phyloP scores from a whole-genome alignment of 2,797 vertebrate genomes.

The Myotis myotis region DNA sequence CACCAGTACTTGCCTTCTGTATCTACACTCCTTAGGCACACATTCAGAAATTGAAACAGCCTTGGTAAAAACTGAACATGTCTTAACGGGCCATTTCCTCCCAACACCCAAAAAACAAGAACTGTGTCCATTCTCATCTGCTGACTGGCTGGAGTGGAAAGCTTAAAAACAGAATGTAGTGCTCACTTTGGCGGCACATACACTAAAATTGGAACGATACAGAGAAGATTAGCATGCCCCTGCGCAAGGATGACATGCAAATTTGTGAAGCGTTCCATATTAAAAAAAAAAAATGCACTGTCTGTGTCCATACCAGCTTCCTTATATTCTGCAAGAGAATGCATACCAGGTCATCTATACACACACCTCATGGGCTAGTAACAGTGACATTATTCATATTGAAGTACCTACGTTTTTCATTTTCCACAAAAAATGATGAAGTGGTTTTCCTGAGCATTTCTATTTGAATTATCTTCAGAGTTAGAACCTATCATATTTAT shows the following conservation, averaged over 20 bases:
- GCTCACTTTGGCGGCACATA: neutral
- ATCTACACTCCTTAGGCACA: neutral
- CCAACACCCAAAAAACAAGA: neutral
- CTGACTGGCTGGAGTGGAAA: neutral
- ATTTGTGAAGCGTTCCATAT: neutral
- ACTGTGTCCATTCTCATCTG: neutral
- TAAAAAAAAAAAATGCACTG: neutral
- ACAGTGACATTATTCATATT: neutral
- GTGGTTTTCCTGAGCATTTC: neutral
- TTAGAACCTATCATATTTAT: conserved; percentile 2
- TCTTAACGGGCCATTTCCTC: neutral
- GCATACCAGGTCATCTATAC: neutral
- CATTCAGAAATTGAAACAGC: neutral
- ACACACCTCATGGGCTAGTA: neutral
- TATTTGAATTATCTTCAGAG: neutral
- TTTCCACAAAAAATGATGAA: neutral
- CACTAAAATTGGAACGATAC: neutral
- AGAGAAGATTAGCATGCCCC: neutral
- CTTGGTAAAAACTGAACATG: neutral
- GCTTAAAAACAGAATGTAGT: neutral
- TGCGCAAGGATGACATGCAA: neutral
- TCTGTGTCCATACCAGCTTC: neutral
- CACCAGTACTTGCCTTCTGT: neutral
- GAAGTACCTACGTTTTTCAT: neutral
- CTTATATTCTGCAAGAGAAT: neutral